Conservation (phyloP, 2,888 invertebrate genomes). For the Lapara coniferarum region DNA sequence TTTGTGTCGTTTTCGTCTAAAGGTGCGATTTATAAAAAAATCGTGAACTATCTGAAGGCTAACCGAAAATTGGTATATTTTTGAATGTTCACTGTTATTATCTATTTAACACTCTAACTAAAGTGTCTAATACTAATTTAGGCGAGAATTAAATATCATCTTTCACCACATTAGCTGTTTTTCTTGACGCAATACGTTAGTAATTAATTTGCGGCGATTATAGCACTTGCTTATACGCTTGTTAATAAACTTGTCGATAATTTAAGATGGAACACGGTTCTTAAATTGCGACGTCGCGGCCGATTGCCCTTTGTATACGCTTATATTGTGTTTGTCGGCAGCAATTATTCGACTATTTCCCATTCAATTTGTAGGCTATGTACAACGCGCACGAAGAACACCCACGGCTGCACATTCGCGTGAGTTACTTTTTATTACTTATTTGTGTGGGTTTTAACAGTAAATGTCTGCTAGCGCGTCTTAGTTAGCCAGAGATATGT, state of each 20-base stretch:
- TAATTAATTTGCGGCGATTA: conserved; percentile 78
- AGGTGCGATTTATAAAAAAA: no score
- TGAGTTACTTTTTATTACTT: conserved; percentile 50
- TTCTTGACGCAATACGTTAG: conserved; percentile 65
- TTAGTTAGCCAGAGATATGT: background rate
- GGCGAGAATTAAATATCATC: conserved; percentile 23
- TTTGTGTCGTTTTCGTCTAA: no score
- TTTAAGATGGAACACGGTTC: conserved; percentile 77
- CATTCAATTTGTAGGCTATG: conserved; percentile 69
- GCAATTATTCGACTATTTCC: conserved; percentile 62
- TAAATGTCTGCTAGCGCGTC: background rate
- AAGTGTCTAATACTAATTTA: background rate
- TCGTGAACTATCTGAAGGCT: no score
- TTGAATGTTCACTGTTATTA: background rate
- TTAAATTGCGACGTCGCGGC: conserved; percentile 74
- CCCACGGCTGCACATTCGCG: conserved; percentile 61
- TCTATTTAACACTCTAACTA: background rate
- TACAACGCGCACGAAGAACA: conserved; percentile 60
- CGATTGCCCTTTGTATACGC: conserved; percentile 69
- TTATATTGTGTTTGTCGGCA: conserved; percentile 68
- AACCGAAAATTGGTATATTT: background rate
- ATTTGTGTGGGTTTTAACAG: background rate
- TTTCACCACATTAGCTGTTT: conserved; percentile 68
- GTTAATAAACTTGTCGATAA: conserved; percentile 81
- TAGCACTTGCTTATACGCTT: conserved; percentile 73